phyloP scores from a whole-genome alignment of 2,797 vertebrate genomes.

The Mormyrops boulengeri region DNA sequence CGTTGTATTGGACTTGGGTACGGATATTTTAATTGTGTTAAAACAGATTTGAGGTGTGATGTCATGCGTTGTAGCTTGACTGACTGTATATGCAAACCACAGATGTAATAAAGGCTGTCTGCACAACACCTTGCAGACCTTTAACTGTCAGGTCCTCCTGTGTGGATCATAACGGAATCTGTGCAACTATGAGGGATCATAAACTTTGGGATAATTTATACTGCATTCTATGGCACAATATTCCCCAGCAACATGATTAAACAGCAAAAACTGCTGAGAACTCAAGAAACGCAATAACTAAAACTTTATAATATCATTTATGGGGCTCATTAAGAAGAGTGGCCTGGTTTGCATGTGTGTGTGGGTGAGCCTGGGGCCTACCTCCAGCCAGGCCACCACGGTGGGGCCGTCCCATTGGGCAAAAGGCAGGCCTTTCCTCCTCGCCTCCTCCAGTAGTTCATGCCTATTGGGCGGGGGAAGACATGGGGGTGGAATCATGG shows the following conservation, averaged over 20 bases:
- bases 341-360: not conserved
- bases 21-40: not conserved
- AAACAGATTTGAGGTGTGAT: not conserved
- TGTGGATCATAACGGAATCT: not conserved
- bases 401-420: conserved; percentile 97
- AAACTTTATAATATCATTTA: not conserved
- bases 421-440: conserved; percentile 92
- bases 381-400: conserved; percentile 93
- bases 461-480: conserved; percentile 67
- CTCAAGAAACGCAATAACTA: not conserved
- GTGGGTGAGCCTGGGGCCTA: conserved; percentile 38
- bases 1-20: not conserved
- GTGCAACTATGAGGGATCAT: not conserved
- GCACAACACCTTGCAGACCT: not conserved
- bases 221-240: not conserved
- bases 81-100: not conserved
- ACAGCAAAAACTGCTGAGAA: not conserved
- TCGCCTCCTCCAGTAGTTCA: conserved; percentile 91
- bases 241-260: not conserved
- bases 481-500: conserved; percentile 27
- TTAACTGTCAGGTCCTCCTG: not conserved
- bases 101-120: not conserved
- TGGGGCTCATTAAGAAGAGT: not conserved
- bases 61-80: not conserved
- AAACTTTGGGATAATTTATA: not conserved